phyloP scores from a whole-genome alignment of 2,797 vertebrate genomes.

The Etheostoma nigrum region DNA sequence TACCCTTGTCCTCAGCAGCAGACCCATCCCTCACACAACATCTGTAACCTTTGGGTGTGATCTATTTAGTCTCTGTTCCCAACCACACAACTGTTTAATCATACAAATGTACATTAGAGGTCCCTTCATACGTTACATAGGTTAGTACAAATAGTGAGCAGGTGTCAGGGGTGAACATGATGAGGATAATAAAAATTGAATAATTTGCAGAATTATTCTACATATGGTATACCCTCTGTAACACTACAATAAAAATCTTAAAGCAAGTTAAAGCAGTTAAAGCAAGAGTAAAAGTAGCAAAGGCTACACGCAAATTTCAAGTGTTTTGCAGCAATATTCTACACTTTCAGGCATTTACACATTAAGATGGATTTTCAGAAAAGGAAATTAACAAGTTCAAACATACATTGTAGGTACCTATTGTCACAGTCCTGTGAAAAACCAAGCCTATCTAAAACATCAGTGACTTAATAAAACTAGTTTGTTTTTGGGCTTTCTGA shows the following conservation, averaged over 20 bases:
- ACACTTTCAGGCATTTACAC: neutral
- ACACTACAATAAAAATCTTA: neutral
- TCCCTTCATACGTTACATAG: constrained; percentile 29
- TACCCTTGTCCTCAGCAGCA: constrained; percentile 40
- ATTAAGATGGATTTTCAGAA: neutral
- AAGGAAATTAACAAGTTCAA: neutral
- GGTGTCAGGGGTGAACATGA: neutral
- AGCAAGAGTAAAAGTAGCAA: neutral
- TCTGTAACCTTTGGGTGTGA: constrained; percentile 45
- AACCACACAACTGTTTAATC: constrained; percentile 36
- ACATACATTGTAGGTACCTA: neutral
- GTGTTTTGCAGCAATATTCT: neutral
- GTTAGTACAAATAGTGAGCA: constrained; percentile 16
- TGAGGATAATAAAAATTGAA: neutral
- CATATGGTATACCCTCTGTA: neutral
- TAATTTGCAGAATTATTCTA: neutral
- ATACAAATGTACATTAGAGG: constrained; percentile 22
- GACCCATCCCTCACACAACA: constrained; percentile 28
- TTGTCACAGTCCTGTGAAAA: neutral
- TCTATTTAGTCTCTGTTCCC: constrained; percentile 29
- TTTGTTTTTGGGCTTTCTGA: neutral
- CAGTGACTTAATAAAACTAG: neutral
- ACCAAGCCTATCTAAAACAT: neutral
- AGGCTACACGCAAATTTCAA: neutral
- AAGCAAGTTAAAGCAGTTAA: too few species aligned